Percentiles rank a stretch among this genome's conserved stretches.
Conservation (phyloP, 2,888 invertebrate genomes). For the Chromoteleia sp. region DNA sequence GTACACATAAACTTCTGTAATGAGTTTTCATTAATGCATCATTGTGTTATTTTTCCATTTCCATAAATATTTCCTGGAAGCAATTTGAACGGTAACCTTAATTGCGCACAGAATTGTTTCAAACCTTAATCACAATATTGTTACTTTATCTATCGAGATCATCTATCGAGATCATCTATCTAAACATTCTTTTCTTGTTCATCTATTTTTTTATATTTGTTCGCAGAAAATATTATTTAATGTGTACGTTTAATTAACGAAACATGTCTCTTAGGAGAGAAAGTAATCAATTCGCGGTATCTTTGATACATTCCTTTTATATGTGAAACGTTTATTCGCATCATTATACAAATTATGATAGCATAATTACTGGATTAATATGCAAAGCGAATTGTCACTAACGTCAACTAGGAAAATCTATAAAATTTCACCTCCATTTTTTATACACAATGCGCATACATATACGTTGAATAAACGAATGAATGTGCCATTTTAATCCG, state of each 20-base stretch:
- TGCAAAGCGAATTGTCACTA: background rate
- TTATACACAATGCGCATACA: background rate
- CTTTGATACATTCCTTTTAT: too few relatives aligned
- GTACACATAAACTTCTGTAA: slow-evolving; percentile 39
- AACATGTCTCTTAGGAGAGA: too few relatives aligned
- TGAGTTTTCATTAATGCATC: slow-evolving; percentile 24
- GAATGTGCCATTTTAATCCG: slow-evolving; percentile 33
- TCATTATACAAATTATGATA: background rate
- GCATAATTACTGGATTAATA: slow-evolving; percentile 27
- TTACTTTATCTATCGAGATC: too few relatives aligned
- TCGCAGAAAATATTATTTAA: too few relatives aligned
- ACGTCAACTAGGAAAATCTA: slow-evolving; percentile 8
- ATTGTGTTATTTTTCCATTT: slow-evolving; percentile 6
- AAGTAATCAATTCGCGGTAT: too few relatives aligned
- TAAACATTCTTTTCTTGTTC: too few relatives aligned
- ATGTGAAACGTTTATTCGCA: too few relatives aligned
- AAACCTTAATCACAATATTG: too few relatives aligned
- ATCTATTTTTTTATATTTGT: too few relatives aligned
- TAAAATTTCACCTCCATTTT: slow-evolving; percentile 23
- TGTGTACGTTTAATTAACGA: too few relatives aligned
- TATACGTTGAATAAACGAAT: slow-evolving; percentile 13
- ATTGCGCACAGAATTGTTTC: background rate
- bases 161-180: too few relatives aligned
- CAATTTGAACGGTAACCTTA: background rate
- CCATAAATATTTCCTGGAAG: slow-evolving; percentile 9